Evolutionary conservation across 2,888 invertebrate species (phyloP), one percentile per base, ranked within the genome.

Genomic region (Archips xylosteana): DNA sequence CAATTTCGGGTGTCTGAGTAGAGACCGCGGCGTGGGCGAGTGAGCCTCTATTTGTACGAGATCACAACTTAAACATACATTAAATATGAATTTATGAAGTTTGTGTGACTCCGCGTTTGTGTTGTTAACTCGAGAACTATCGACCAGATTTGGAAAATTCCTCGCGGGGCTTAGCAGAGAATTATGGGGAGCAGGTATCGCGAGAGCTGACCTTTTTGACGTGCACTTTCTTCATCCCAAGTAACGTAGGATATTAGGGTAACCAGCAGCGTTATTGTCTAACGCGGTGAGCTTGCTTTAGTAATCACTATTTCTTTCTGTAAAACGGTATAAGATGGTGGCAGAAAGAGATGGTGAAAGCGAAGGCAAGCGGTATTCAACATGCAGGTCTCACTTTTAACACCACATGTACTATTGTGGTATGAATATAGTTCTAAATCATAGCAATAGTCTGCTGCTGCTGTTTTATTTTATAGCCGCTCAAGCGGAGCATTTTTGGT

Each of bases 11-110:
- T 42, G 59, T 51, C 73, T 39, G 62, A 59, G 68, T 73, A 49
- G 57, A 57, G 68, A 42, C 42, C 13, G 54, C 67, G 5, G 59
- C 69, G 73, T 73, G 69, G 73, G 73, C 69, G 73, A 51, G 63
- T 15, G 57, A 45, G 69, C 60, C 69, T 65, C 70, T 74, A 74
- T 74, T 74, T 74, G 74, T 69, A 74, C 74, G 69, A 74, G 74
- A 74, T 74, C 74, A 74, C 74, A 74, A 74, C 74, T 74, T 73
- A 74, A 74, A 74, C 74, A 74, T 74, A 74, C 70, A 74, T 74
- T 74, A 74, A 74, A 74, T 70, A 74, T 74, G 74, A 74, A 74
- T 74, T 74, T 74, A 74, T 61, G 74, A 65, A 74, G 74, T 74
- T 74, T 70, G 69, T 74, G 60, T 74, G 69, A 64, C 49, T 34